Evolutionary conservation across 92 coral and sea anemone genomes (phyloP).

Genomic region (Epizoanthus rinbou): DNA sequence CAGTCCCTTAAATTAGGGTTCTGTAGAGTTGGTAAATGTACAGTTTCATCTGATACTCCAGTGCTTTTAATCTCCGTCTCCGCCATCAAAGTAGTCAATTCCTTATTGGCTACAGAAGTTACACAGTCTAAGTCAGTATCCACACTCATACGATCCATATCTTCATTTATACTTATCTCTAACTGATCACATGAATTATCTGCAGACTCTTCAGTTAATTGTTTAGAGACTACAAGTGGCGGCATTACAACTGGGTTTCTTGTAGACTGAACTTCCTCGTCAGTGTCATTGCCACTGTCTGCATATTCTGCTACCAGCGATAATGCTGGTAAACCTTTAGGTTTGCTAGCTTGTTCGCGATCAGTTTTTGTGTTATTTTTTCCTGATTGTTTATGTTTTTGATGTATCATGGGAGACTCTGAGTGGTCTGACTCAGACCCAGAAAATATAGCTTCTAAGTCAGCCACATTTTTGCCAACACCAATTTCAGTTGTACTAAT

Average conservation of each 20-base stretch:
- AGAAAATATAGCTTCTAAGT: constrained; percentile 10
- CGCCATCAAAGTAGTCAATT: not conserved
- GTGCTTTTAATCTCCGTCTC: not conserved
- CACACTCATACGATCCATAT: not conserved
- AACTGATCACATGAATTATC: not conserved
- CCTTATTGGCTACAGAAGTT: not conserved
- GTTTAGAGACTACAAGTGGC: not conserved
- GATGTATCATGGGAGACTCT: not conserved
- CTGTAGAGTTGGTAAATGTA: not conserved
- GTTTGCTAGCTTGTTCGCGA: not conserved
- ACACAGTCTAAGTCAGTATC: not conserved
- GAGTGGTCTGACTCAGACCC: constrained; percentile 32
- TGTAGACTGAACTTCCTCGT: constrained; percentile 32
- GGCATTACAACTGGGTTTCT: not conserved
- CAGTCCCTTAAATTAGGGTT: not conserved
- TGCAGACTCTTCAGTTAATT: not conserved
- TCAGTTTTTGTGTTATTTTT: not conserved
- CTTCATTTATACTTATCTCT: not conserved
- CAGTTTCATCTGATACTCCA: not conserved
- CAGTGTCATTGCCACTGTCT: constrained; percentile 61
- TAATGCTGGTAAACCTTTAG: constrained; percentile 29
- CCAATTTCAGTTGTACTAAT: not conserved
- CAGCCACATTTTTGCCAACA: not conserved
- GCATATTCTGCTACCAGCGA: constrained; percentile 47
- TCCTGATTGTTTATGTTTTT: not conserved